Base-by-base conservation (phyloP, 2,888 invertebrate genomes). In the Harpagoxenus sublaevis region DNA sequence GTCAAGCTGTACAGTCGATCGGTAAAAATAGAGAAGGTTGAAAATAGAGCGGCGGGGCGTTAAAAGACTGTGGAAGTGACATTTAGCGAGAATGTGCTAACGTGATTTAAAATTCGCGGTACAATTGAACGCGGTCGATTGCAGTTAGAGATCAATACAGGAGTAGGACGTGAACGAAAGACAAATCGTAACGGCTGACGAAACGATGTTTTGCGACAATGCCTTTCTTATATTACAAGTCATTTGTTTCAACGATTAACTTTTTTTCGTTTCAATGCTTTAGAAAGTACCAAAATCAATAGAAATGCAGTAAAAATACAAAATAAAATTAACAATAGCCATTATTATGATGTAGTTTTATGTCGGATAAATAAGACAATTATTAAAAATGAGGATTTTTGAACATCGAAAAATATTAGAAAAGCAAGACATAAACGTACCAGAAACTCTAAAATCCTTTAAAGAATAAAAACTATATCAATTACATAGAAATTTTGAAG, bases 11-110 rank as follows among this genome's bases (percentile, higher is more conserved):
- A 92, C 88, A 91, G 92, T 87, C 93, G 91, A 92, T 92, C 86
- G 92, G 91, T 93, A 94, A 93, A 94, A 94, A 94, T 94, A 93
- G 92, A 92, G 90, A 88, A 90, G 92, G 91, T 89, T 89, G 84
- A 89, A 91, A 93, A 91, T 93, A 91, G 91, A 87, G 86, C 86
- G 71, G 86, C 88, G 85, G 90, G 87, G 88, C 89, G 66, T 87
- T 78, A 83, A 84, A 84, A 79, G 71, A 71, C 31, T 81, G 48
- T 57, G 81, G 65, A 87, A 81, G 73, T 83, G 85, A 88, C 73
- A 78, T 83, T 73, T 81, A 83, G 83, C 77, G 57, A 57, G 45
- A 78, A 53, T 78, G 35, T 60, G 55, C 23, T 71, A 71, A 45
- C 10, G 18, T 35, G 31, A 73, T 73, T 81, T 81, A 73, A 71